Base-by-base conservation (phyloP, 2,888 invertebrate genomes). In the Vesta saturnalis region DNA sequence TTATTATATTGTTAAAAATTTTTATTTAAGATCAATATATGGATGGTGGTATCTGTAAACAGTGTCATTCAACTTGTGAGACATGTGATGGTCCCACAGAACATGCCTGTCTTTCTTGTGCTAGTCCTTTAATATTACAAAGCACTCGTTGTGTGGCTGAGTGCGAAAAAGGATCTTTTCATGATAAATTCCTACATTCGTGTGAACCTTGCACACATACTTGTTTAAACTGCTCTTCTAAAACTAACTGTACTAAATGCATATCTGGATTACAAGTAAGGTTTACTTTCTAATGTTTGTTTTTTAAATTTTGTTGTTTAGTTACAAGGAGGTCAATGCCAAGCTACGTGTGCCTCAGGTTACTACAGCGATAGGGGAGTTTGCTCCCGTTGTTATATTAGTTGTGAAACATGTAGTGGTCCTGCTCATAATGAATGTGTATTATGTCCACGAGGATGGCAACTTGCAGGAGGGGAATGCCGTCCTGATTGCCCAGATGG, bases 401-500 rank as follows among this genome's bases (percentile, higher is more conserved):
- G 94, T 60, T 95, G 95, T 79, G 90, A 89, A 78, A 94, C 94
- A 5, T 95, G 95, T 82, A 92, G 92, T 74, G 95, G 95, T 0
- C 94, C 94, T 0, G 87, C 93, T 49, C 88, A 93, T 30, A 92
- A 94, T 81, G 94, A 95, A 82, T 95, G 95, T 82, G 94, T 95
- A 0, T 90, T 90, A 15, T 95, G 95, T 80, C 94, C 93, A 0
- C 84, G 85, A 2, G 92, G 92, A 1, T 94, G 94, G 94, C 90
- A 92, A 81, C 84, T 95, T 69, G 92, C 94, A 0, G 92, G 92
- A 1, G 94, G 94, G 1, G 93, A 94, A 82, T 95, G 95, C 77
- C 91, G 93, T 77, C 92, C 93, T 0, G 92, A 93, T 78, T 95
- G 95, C 82, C 94, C 95, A 0, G 92, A 93, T 83, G 94, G 94